Evolutionary conservation across 2,113 vertebrate species (phyloP).

Genomic region (Rhizomys pruinosus): DNA sequence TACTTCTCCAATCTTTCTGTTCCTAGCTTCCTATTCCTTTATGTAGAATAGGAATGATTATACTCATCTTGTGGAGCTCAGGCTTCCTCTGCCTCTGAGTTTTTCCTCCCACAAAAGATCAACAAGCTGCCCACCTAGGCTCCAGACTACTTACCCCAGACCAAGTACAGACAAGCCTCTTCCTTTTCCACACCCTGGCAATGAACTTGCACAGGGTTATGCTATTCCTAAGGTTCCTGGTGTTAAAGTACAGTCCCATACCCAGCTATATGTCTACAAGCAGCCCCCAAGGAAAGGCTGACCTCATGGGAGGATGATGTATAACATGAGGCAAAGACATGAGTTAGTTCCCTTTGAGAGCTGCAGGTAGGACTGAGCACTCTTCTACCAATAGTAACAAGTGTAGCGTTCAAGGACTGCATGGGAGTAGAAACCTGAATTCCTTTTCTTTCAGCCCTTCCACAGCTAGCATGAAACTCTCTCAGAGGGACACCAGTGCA

Average conservation of each 20-base stretch:
- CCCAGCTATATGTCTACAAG: not conserved
- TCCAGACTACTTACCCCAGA: not conserved
- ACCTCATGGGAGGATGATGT: not conserved
- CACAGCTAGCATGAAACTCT: not conserved
- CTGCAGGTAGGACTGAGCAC: not conserved
- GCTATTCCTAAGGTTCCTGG: not conserved
- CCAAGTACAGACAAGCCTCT: not conserved
- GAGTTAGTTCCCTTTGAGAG: not conserved
- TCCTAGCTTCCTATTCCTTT: not conserved
- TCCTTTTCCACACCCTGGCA: not conserved
- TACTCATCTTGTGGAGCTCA: not conserved
- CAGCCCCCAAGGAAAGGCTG: not conserved
- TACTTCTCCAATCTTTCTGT: rapidly evolving
- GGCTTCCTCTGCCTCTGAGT: not conserved
- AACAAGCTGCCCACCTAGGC: not conserved
- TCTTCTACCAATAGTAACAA: not conserved
- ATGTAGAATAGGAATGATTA: not conserved
- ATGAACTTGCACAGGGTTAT: not conserved
- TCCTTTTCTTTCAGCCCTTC: not conserved
- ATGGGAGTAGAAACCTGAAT: not conserved
- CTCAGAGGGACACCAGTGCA: not conserved
- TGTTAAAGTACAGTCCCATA: not conserved
- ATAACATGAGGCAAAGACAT: rapidly evolving
- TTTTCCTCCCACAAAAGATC: not conserved
- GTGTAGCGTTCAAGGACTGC: not conserved